Evolutionary conservation across 2,113 vertebrate genomes (phyloP), one percentile per base, ranked within the genome.

Genomic region (Sphaerodactylus townsendi): DNA sequence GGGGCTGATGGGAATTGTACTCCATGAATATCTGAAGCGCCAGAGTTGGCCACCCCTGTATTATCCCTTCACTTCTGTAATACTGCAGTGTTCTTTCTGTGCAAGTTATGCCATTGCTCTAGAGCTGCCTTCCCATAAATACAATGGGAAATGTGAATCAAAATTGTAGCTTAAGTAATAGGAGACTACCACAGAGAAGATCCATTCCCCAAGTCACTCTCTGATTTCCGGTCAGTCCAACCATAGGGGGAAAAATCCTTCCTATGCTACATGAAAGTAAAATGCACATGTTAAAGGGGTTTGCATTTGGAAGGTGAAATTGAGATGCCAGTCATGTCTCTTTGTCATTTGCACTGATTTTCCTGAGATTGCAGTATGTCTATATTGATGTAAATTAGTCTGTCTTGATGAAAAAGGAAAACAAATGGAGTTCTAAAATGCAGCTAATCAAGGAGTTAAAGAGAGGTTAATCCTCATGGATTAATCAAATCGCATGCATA

Each of bases 391-490:
- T 91, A 95, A 95, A 96, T 96, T 91, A 91, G 87, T 68, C 92
- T 90, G 71, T 59, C 94, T 95, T 96, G 96, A 95, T 96, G 95
- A 76, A 90, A 88, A 85, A 86, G 89, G 90, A 94, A 95, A 96
- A 96, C 94, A 95, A 96, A 94, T 79, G 92, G 89, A 89, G 88
- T 94, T 94, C 94, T 93, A 93, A 96, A 95, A 94, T 95, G 93
- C 92, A 94, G 90, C 94, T 95, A 96, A 96, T 95, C 96, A 96
- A 92, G 91, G 90, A 94, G 95, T 93, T 96, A 95, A 93, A 94
- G 91, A 88, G 94, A 96, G 93, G 95, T 94, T 95, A 96, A 95
- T 92, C 93, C 90, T 93, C 91, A 88, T 89, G 92, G 92, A 95
- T 95, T 94, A 94, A 96, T 96, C 95, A 96, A 2, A 91, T 94